Conservation (phyloP, 2,888 invertebrate genomes). For the Scrobipalpa atriplicella region DNA sequence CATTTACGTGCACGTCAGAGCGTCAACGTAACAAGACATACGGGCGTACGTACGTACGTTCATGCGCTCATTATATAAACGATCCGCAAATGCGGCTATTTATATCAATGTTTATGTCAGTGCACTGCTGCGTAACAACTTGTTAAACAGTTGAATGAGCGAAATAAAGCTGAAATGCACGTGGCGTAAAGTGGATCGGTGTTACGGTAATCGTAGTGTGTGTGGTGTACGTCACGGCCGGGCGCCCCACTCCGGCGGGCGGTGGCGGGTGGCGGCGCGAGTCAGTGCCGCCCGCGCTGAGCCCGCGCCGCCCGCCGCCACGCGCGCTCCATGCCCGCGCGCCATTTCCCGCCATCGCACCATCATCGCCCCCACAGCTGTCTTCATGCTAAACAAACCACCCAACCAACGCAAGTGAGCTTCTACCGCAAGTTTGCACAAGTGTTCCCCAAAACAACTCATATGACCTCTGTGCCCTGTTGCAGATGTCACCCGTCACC, state of each 20-base stretch:
- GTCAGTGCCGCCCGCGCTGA: slow-evolving; percentile 72
- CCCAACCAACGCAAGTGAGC: slow-evolving; percentile 73
- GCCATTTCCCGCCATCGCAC: slow-evolving; percentile 53
- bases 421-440: slow-evolving; percentile 18
- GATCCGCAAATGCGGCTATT: background rate
- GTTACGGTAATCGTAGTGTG: slow-evolving; percentile 37
- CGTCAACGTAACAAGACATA: background rate
- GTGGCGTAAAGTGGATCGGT: background rate
- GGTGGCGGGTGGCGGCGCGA: slow-evolving; percentile 40
- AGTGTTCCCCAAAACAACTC: slow-evolving; percentile 43
- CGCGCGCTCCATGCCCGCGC: slow-evolving; percentile 59
- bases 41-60: background rate
- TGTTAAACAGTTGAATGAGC: background rate
- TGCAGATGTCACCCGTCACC: slow-evolving; percentile 79
- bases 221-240: background rate
- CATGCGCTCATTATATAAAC: background rate
- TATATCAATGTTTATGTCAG: background rate
- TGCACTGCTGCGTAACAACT: background rate
- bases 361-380: slow-evolving; percentile 57
- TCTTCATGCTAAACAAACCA: slow-evolving; percentile 71
- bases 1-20: background rate
- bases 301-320: slow-evolving; percentile 48
- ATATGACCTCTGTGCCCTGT: slow-evolving; percentile 74
- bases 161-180: slow-evolving; percentile 2
- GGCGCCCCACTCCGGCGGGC: slow-evolving; percentile 39